A percentile compares a stretch with the other conserved stretches of the same genome.
These are phyloP conservation scores for Rutpela maculata DNA, from an alignment of 2,888 invertebrate genomes.

Conservation along the genomic window DNA sequence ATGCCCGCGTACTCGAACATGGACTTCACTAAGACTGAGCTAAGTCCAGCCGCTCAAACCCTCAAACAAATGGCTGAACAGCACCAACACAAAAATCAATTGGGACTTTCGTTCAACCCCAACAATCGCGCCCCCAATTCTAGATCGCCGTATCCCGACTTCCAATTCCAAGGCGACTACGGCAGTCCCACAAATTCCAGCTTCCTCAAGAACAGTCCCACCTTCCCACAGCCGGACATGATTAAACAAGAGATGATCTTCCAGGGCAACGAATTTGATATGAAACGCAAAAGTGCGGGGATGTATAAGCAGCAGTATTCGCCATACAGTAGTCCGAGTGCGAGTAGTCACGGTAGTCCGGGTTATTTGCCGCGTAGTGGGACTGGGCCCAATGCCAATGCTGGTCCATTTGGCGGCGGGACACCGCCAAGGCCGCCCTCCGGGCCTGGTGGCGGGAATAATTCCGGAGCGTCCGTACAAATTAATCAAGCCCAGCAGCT, in stretches of 20 bases:
- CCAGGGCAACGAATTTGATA: conserved; percentile 71
- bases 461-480: conserved; percentile 79
- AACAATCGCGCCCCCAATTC: conserved; percentile 71
- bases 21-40: conserved; percentile 77
- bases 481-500: conserved; percentile 93
- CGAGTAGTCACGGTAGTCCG: conserved; percentile 77
- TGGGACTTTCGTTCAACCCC: conserved; percentile 78
- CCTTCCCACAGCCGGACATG: conserved; percentile 74
- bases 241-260: conserved; percentile 77
- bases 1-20: conserved; percentile 69
- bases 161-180: conserved; percentile 77
- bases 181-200: conserved; percentile 72
- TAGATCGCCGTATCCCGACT: conserved; percentile 79
- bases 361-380: conserved; percentile 71
- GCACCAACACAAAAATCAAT: conserved; percentile 90
- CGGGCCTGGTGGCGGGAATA: conserved; percentile 70
- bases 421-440: conserved; percentile 77
- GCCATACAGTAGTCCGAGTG: conserved; percentile 80
- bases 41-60: conserved; percentile 95
- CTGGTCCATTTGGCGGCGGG: conserved; percentile 67
- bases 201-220: conserved; percentile 73
- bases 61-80: conserved; percentile 98
- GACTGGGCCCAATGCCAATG: conserved; percentile 61
- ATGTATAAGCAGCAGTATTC: conserved; percentile 80
- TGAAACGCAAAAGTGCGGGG: conserved; percentile 73